Evolutionary conservation across 2,888 invertebrate genomes (phyloP).

Genomic region (Athalia cordata): DNA sequence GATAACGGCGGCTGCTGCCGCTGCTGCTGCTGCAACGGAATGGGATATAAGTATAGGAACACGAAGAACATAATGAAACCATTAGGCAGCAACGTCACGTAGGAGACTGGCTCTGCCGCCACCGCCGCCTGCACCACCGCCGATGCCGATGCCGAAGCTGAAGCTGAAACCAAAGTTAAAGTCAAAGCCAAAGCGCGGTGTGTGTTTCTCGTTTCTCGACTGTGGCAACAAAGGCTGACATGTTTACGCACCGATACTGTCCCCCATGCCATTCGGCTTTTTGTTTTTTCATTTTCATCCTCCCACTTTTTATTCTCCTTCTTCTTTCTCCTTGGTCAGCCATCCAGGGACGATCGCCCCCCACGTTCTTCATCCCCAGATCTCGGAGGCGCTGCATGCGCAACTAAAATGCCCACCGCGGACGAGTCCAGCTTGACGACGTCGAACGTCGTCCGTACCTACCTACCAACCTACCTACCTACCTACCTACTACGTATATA

Average conservation of each 20-base stretch:
- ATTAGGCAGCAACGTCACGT: conserved; percentile 54
- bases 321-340: not conserved
- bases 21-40: not conserved
- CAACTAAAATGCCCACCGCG: conserved; percentile 8
- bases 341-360: not conserved
- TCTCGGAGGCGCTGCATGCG: not conserved
- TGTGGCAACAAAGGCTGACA: conserved; percentile 52
- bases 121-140: not conserved
- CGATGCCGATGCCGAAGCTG: conserved; percentile 3
- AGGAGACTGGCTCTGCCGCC: conserved; percentile 47
- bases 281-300: conserved; percentile 35
- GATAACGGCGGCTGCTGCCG: conserved; percentile 5
- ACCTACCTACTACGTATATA: conserved; percentile 53
- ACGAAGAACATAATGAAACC: conserved; percentile 55
- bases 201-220: conserved; percentile 49
- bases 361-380: conserved; percentile 13
- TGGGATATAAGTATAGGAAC: conserved; percentile 36
- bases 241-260: conserved; percentile 48
- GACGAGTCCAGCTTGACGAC: not conserved
- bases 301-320: not conserved
- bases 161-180: not conserved
- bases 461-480: conserved; percentile 34
- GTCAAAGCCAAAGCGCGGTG: conserved; percentile 17
- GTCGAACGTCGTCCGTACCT: conserved; percentile 14
- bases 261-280: conserved; percentile 12